These are phyloP conservation scores for Odobenus rosmarus DNA, from an alignment of 2,113 vertebrate species.

Conservation along the genomic window DNA sequence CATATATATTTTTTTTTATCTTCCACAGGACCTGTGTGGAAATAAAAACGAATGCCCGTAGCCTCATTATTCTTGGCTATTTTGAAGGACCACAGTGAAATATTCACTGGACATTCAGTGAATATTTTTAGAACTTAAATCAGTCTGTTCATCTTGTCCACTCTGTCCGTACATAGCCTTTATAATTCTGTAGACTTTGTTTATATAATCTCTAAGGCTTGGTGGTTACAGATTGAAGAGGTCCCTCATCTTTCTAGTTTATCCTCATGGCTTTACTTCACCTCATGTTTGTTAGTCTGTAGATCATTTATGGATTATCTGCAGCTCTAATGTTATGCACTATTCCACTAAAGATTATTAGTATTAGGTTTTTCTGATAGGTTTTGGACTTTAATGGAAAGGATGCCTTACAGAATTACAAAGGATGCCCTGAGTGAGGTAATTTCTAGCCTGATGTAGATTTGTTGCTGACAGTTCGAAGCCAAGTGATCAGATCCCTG, in stretches of 20 bases:
- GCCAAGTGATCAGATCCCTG: not conserved
- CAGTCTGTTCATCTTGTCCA: not conserved
- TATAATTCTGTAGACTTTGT: not conserved
- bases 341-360: constrained; percentile 36
- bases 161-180: not conserved
- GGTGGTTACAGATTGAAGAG: constrained; percentile 3
- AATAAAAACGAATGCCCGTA: constrained; percentile 46
- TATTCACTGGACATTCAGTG: constrained; percentile 52
- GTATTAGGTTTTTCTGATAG: constrained; percentile 29
- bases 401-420: constrained; percentile 5
- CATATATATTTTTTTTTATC: constrained; percentile 7
- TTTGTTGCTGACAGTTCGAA: not conserved
- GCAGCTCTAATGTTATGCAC: not conserved
- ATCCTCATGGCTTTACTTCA: constrained; percentile 20
- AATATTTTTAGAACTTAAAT: constrained; percentile 56
- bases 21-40: constrained; percentile 60
- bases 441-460: not conserved
- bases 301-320: constrained; percentile 45
- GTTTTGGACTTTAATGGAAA: not conserved
- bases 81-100: constrained; percentile 59
- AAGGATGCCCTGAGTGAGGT: not conserved
- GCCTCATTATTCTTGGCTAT: constrained; percentile 50
- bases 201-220: constrained; percentile 32
- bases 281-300: constrained; percentile 16
- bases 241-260: constrained; percentile 51